phyloP scores from a whole-genome alignment of 2,888 invertebrate genomes.

The Lissocephala sabroskyi region DNA sequence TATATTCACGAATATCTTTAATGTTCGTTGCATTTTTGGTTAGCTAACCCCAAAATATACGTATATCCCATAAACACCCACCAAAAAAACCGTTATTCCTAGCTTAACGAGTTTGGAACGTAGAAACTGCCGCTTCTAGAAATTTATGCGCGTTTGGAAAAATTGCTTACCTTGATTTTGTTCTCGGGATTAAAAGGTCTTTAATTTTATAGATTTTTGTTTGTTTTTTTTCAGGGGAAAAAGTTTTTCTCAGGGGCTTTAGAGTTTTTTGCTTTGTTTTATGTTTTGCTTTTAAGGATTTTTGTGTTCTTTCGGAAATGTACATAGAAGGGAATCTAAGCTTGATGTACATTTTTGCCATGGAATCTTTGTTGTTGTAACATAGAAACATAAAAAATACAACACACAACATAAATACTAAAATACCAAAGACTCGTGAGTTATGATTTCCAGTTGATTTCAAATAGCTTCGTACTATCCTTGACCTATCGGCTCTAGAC shows the following conservation, averaged over 20 bases:
- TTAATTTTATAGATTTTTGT: not conserved
- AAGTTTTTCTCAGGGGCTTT: not conserved
- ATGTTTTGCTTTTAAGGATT: conserved; percentile 20
- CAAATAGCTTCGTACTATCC: not conserved
- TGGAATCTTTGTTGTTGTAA: too few relatives aligned
- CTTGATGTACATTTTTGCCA: too few relatives aligned
- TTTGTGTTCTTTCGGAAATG: not conserved
- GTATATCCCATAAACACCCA: too few relatives aligned
- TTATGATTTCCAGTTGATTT: not conserved
- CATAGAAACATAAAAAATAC: too few relatives aligned
- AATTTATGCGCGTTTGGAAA: not conserved
- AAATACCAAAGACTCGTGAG: conserved; percentile 6
- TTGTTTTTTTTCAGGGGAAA: not conserved
- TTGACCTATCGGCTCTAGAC: too few relatives aligned
- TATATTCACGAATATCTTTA: conserved; percentile 29
- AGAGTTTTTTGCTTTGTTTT: not conserved
- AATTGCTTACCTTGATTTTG: not conserved
- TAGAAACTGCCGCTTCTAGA: not conserved
- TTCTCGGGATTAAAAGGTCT: not conserved
- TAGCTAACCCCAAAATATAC: conserved; percentile 4
- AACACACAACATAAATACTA: conserved; percentile 5
- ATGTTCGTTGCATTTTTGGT: conserved; percentile 37
- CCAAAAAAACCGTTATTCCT: too few relatives aligned
- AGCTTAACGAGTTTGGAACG: too few relatives aligned
- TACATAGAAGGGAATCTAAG: too few relatives aligned